phyloP scores from a whole-genome alignment of 2,888 invertebrate genomes.

The Drepana falcataria region DNA sequence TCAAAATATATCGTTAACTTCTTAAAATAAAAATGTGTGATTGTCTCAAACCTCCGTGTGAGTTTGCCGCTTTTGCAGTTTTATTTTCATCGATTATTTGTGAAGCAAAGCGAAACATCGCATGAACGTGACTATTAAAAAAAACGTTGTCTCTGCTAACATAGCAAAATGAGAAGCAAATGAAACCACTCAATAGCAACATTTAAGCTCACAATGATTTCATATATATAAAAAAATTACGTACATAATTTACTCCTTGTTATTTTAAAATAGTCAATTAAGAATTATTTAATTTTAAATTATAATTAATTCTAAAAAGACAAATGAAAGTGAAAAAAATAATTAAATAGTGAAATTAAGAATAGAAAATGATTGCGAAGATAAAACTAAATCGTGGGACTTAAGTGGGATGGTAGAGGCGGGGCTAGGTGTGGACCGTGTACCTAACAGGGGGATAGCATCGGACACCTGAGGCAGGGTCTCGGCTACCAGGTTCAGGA shows the following conservation, averaged over 20 bases:
- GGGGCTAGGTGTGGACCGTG: conserved; percentile 74
- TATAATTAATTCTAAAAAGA: conserved; percentile 32
- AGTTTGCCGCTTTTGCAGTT: background rate
- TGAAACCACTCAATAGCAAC: conserved; percentile 34
- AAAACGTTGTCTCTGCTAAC: conserved; percentile 5
- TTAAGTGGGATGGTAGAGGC: conserved; percentile 45
- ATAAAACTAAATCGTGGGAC: conserved; percentile 42
- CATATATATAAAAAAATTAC: conserved; percentile 22
- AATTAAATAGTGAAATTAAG: conserved; percentile 41
- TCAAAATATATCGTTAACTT: conserved; percentile 20
- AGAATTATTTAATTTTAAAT: conserved; percentile 34
- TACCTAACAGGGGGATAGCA: conserved; percentile 99
- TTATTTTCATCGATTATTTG: background rate
- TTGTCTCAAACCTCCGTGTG: background rate
- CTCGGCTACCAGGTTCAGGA: conserved; percentile 99
- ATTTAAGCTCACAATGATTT: conserved; percentile 25
- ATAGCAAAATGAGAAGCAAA: conserved; percentile 26
- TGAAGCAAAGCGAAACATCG: conserved; percentile 5
- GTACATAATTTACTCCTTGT: conserved; percentile 74
- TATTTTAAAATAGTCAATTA: conserved; percentile 70
- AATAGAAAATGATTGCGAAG: conserved; percentile 39
- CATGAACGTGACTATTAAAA: conserved; percentile 1
- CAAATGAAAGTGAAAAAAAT: conserved; percentile 31
- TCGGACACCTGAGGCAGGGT: conserved; percentile 99
- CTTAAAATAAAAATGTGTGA: conserved; percentile 11